These are phyloP conservation scores for Seriola aureovittata DNA, from an alignment of 2,113 vertebrate genomes.

Conservation along the genomic window DNA sequence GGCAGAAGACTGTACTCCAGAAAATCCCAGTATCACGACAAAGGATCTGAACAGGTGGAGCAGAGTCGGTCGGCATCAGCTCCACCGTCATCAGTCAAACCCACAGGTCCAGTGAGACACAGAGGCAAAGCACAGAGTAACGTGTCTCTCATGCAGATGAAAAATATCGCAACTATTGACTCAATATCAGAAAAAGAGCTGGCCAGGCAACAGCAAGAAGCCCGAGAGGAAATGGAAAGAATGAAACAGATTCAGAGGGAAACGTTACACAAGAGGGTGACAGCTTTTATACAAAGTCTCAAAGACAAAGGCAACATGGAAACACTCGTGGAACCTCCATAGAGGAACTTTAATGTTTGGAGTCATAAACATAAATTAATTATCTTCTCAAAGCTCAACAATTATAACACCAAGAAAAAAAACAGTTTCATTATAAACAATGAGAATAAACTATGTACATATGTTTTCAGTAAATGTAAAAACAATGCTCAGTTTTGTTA, in stretches of 20 bases:
- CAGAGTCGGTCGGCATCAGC: conserved; percentile 63
- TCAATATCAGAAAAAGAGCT: conserved; percentile 83
- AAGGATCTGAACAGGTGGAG: background rate
- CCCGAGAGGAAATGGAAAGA: conserved; percentile 67
- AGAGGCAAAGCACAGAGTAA: conserved; percentile 28
- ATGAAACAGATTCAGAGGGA: conserved; percentile 70
- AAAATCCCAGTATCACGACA: background rate
- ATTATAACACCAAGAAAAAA: background rate
- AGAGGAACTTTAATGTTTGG: conserved; percentile 14
- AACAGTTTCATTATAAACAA: background rate
- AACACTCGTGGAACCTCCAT: background rate
- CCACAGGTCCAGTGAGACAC: conserved; percentile 37
- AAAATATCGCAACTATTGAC: conserved; percentile 82
- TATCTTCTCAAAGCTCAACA: background rate
- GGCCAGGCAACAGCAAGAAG: conserved; percentile 60
- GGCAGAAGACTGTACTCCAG: conserved; percentile 20
- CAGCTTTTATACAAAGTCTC: conserved; percentile 75
- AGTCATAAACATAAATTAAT: background rate
- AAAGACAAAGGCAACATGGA: conserved; percentile 41
- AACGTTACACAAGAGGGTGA: conserved; percentile 75
- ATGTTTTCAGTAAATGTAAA: background rate
- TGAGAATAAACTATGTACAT: conserved; percentile 6
- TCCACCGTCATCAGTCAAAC: background rate
- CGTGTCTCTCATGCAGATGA: conserved; percentile 82
- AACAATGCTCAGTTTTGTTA: background rate